phyloP scores from a whole-genome alignment of 2,113 vertebrate genomes.

The Thunnus maccoyii region DNA sequence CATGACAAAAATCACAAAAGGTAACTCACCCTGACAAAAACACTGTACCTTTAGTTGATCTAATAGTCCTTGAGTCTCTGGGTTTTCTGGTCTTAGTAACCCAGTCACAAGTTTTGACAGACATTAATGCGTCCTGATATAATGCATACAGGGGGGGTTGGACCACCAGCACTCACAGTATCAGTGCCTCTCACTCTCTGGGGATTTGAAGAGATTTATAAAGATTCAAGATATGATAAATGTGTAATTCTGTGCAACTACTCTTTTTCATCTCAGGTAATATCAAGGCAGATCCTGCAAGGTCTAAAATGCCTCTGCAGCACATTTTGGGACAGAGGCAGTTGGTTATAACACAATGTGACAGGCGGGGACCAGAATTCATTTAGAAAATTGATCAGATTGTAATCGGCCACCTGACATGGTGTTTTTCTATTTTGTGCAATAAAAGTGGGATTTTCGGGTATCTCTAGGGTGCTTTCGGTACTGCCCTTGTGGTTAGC shows the following conservation, averaged over 20 bases:
- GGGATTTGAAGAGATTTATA: constrained; percentile 37
- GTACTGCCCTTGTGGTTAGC: constrained; percentile 1
- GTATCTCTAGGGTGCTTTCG: constrained; percentile 13
- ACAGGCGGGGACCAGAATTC: constrained; percentile 59
- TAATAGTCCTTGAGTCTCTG: not conserved
- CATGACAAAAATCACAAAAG: constrained; percentile 46
- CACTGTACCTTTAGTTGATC: constrained; percentile 24
- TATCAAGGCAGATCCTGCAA: constrained; percentile 21
- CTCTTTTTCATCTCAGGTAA: constrained; percentile 42
- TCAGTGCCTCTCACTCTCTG: constrained; percentile 4
- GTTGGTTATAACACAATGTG: constrained; percentile 49
- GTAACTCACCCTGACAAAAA: constrained; percentile 24
- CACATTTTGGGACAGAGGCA: constrained; percentile 40
- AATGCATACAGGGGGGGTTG: constrained; percentile 8
- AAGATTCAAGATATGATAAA: constrained; percentile 46
- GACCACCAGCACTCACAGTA: not conserved
- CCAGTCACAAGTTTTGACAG: constrained; percentile 48
- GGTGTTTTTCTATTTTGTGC: constrained; percentile 52
- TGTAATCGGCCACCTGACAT: constrained; percentile 50
- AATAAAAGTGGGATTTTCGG: constrained; percentile 46
- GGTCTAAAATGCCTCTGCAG: constrained; percentile 38
- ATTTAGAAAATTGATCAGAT: constrained; percentile 68
- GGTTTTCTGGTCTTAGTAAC: constrained; percentile 22
- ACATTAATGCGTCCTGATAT: constrained; percentile 33
- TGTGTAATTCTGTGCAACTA: constrained; percentile 52